Conservation (phyloP, 2,797 vertebrate species). For the Ammospiza maritima region DNA sequence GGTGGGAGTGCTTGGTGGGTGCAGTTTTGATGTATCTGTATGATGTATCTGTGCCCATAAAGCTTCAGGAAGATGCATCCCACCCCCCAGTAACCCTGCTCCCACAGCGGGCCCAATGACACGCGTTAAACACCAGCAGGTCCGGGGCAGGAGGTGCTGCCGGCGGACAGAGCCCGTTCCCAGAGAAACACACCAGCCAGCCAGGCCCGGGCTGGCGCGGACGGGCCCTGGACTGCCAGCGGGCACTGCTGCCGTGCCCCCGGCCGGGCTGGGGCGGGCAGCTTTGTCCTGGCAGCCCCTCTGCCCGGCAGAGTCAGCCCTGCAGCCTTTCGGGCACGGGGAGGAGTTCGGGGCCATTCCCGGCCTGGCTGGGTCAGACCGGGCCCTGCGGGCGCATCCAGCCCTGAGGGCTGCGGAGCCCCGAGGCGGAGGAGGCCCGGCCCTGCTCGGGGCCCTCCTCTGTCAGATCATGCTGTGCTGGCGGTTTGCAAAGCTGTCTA, state of each 20-base stretch:
- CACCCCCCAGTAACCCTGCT: background rate
- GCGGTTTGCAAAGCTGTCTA: conserved; percentile 67
- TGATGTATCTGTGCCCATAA: rapidly evolving
- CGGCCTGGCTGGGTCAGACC: background rate
- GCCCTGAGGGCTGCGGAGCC: background rate
- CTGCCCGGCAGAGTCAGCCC: background rate
- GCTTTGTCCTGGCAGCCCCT: background rate
- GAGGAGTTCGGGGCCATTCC: background rate
- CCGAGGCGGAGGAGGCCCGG: background rate
- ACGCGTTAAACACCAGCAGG: background rate
- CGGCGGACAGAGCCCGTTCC: background rate
- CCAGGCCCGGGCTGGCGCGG: background rate
- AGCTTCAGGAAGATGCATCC: background rate
- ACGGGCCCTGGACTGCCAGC: background rate
- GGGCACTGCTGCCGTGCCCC: background rate
- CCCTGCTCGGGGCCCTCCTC: background rate
- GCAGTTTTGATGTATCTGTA: background rate
- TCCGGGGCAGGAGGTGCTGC: background rate
- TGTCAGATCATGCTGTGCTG: conserved; percentile 43
- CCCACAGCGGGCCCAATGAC: background rate
- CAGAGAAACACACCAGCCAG: background rate
- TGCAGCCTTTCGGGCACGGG: background rate
- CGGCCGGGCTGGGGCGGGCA: background rate
- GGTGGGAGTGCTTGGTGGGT: rapidly evolving
- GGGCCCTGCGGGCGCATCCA: rapidly evolving